Percentiles rank a stretch among this genome's conserved stretches.
phyloP scores from a whole-genome alignment of 1,140 invertebrate species.

The Meloidogyne chitwoodi region DNA sequence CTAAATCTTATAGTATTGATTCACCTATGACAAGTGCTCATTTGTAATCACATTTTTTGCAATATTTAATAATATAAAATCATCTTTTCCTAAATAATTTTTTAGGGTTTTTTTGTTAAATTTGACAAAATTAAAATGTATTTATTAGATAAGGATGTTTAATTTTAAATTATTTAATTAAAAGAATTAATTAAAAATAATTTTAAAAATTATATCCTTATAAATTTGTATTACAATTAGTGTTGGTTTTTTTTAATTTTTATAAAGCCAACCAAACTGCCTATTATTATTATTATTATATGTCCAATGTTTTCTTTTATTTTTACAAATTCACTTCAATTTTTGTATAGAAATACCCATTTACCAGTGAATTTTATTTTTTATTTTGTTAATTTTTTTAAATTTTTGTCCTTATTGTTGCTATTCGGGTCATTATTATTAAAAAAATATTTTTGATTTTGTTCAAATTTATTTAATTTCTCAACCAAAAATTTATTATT shows the following conservation, averaged over 20 bases:
- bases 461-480: neutral
- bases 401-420: neutral
- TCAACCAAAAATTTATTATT: neutral
- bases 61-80: neutral
- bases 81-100: neutral
- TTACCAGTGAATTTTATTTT: neutral
- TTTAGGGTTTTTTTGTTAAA: neutral
- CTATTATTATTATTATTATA: neutral
- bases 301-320: neutral
- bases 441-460: neutral
- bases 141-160: neutral
- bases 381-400: neutral
- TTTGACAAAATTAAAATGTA: neutral
- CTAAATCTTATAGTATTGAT: constrained; percentile 56
- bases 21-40: constrained; percentile 56
- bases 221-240: too few relatives aligned
- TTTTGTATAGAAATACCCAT: neutral
- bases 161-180: neutral
- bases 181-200: too few relatives aligned
- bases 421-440: neutral
- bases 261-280: neutral
- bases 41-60: neutral
- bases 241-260: too few relatives aligned
- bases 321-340: neutral
- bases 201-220: too few relatives aligned